Conservation (phyloP, 2,113 vertebrate species). For the Entelurus aequoreus region DNA sequence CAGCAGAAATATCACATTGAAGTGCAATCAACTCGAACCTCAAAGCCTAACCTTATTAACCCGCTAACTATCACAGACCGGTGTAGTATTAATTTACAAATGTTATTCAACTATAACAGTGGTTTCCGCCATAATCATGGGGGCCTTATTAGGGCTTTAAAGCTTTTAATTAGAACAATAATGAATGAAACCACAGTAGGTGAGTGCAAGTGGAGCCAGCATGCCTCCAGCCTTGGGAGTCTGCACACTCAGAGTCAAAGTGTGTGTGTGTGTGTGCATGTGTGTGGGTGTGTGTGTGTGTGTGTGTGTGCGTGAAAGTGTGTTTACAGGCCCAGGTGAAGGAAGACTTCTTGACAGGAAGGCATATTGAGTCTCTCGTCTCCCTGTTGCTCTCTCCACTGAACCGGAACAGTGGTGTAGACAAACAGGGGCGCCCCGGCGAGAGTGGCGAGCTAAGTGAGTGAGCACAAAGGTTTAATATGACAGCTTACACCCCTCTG, state of each 20-base stretch:
- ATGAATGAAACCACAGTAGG: constrained; percentile 59
- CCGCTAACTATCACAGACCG: constrained; percentile 54
- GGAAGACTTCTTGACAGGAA: constrained; percentile 65
- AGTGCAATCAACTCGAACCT: constrained; percentile 68
- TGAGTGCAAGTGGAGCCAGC: constrained; percentile 40
- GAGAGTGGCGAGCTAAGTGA: constrained; percentile 63
- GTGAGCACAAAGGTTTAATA: constrained; percentile 66
- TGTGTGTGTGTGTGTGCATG: constrained; percentile 4
- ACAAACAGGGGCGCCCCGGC: constrained; percentile 68
- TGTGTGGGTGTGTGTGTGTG: too few species aligned
- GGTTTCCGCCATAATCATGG: constrained; percentile 49
- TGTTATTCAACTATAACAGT: constrained; percentile 57
- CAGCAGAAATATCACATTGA: constrained; percentile 72
- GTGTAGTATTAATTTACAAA: constrained; percentile 63
- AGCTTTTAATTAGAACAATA: constrained; percentile 62
- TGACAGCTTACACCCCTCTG: constrained; percentile 63
- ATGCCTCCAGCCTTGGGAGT: constrained; percentile 36
- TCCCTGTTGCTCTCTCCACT: constrained; percentile 69
- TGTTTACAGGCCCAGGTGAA: constrained; percentile 59
- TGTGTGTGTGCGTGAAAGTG: constrained; percentile 2
- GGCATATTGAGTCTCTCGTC: constrained; percentile 59
- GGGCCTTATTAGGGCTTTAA: constrained; percentile 55
- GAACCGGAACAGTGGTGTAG: constrained; percentile 68
- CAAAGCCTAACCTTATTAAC: constrained; percentile 67
- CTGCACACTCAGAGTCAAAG: constrained; percentile 36